Percentiles rank a stretch among this genome's conserved stretches.
Evolutionary conservation across 2,888 invertebrate species (phyloP).

Genomic region (Drosophila monieri): DNA sequence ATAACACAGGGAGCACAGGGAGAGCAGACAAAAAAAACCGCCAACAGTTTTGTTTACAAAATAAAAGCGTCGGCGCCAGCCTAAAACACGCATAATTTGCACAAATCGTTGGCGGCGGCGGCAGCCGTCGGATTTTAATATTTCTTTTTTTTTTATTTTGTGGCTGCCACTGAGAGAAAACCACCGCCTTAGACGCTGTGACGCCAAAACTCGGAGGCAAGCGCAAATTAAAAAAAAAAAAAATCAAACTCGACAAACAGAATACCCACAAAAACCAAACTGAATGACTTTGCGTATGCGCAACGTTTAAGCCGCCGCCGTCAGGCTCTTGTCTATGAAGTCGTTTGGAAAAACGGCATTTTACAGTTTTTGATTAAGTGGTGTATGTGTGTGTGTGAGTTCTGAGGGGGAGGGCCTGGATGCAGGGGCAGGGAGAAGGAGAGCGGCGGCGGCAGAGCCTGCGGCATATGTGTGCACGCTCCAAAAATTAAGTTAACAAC

Average conservation of each 20-base stretch:
- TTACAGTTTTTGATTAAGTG: constrained; percentile 78
- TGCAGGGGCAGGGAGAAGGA: constrained; percentile 8
- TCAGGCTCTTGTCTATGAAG: constrained; percentile 77
- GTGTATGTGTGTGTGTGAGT: constrained; percentile 33
- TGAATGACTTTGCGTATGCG: constrained; percentile 61
- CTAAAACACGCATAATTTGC: constrained; percentile 69
- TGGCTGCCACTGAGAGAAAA: constrained; percentile 38
- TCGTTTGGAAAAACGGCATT: constrained; percentile 84
- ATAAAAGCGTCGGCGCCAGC: constrained; percentile 59
- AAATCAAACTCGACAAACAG: constrained; percentile 35
- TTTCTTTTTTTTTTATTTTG: neutral
- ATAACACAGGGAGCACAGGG: constrained; percentile 1
- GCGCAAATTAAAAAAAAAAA: constrained; percentile 16
- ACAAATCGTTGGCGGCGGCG: constrained; percentile 52
- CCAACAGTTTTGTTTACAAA: constrained; percentile 75
- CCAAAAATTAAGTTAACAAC: constrained; percentile 81
- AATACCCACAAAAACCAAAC: constrained; percentile 19
- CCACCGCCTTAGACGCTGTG: constrained; percentile 53
- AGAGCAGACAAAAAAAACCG: constrained; percentile 34
- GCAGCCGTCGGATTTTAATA: constrained; percentile 13
- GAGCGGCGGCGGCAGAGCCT: constrained; percentile 21
- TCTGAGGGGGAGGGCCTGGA: constrained; percentile 62
- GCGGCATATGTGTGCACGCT: constrained; percentile 76
- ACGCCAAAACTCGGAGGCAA: constrained; percentile 29
- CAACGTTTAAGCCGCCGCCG: constrained; percentile 48